Evolutionary conservation across 2,113 vertebrate species (phyloP).

Genomic region (Rhynchopsitta pachyrhyncha): DNA sequence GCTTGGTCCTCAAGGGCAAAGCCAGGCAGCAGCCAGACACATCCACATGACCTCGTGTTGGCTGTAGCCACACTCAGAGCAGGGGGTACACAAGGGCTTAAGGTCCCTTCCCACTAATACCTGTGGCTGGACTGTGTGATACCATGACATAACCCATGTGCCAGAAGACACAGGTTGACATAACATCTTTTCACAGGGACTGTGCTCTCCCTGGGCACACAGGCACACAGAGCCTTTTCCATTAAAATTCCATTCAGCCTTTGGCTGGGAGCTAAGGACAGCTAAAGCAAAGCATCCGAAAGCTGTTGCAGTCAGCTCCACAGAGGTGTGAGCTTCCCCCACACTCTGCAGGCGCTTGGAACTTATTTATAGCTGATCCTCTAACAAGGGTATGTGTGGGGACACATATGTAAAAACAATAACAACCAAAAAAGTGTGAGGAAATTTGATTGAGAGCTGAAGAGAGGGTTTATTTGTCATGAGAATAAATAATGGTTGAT

Average conservation of each 20-base stretch:
- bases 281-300: not conserved
- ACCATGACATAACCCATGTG: rapidly evolving
- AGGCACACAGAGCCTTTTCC: too few relatives aligned
- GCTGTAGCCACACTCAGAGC: not conserved
- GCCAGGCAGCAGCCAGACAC: not conserved
- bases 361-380: not conserved
- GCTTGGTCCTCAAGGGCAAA: not conserved
- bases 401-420: rapidly evolving
- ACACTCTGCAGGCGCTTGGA: rapidly evolving
- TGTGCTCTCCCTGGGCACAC: not conserved
- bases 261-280: not conserved
- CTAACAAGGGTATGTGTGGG: not conserved
- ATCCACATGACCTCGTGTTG: rapidly evolving
- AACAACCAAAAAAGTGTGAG: not conserved
- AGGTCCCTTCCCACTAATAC: not conserved
- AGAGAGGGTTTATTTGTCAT: not conserved
- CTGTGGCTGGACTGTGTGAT: not conserved
- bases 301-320: not conserved
- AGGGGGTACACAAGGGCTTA: too few relatives aligned
- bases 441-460: rapidly evolving
- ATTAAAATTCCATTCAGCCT: not conserved
- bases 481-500: not conserved
- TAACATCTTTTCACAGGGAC: rapidly evolving
- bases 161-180: not conserved
- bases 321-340: not conserved